A percentile compares a stretch with the other conserved stretches of the same genome.
These are phyloP conservation scores for Tethya wilhelma DNA, from an alignment of 37 sponge, comb jelly and placozoan species.

Conservation along the genomic window DNA sequence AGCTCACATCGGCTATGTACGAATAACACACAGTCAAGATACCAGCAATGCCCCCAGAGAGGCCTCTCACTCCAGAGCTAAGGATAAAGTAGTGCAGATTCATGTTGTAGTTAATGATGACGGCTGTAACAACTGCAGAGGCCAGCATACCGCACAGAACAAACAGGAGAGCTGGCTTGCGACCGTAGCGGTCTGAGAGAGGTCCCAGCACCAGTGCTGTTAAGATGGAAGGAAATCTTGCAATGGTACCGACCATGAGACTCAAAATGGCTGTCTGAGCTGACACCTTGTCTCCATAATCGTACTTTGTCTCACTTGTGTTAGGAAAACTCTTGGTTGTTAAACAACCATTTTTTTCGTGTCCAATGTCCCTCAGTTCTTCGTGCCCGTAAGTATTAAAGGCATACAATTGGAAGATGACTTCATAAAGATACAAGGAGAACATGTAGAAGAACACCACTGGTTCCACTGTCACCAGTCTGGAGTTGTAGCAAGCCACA, in stretches of 20 bases:
- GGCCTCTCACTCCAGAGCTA: slow-evolving; percentile 13
- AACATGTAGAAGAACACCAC: slow-evolving; percentile 59
- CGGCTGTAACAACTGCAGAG: neutral
- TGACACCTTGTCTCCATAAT: slow-evolving; percentile 28
- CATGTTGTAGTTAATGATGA: slow-evolving; percentile 27
- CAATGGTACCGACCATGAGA: slow-evolving; percentile 11
- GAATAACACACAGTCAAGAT: slow-evolving; percentile 41
- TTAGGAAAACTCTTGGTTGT: neutral
- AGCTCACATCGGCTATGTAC: slow-evolving; percentile 57
- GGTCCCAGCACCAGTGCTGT: slow-evolving; percentile 54
- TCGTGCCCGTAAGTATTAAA: slow-evolving; percentile 35
- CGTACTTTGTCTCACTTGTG: neutral
- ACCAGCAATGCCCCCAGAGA: slow-evolving; percentile 57
- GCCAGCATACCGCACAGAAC: slow-evolving; percentile 12
- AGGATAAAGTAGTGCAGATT: slow-evolving; percentile 41
- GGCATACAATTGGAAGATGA: slow-evolving; percentile 59
- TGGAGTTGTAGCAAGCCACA: slow-evolving; percentile 4
- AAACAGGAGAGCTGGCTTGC: slow-evolving; percentile 38
- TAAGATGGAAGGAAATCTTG: slow-evolving; percentile 16
- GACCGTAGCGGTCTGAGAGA: slow-evolving; percentile 49
- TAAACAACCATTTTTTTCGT: neutral
- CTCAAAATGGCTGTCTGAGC: slow-evolving; percentile 16
- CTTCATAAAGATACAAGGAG: slow-evolving; percentile 29
- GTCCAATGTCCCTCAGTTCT: neutral
- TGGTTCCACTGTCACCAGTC: slow-evolving; percentile 60